Evolutionary conservation across 2,888 invertebrate genomes (phyloP).

Genomic region (Pharmacophagus antenor): DNA sequence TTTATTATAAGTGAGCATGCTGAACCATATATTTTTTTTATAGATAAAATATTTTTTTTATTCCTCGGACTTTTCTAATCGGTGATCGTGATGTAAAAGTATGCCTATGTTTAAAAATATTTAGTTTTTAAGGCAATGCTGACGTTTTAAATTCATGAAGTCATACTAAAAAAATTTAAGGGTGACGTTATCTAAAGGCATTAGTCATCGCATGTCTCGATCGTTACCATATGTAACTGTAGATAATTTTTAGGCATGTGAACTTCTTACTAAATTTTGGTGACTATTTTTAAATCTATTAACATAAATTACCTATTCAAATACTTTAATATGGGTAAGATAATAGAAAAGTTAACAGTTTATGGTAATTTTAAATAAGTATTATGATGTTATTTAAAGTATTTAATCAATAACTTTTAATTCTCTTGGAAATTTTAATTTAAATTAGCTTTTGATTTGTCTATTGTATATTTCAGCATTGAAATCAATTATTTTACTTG

Average conservation of each 20-base stretch:
- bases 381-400: neutral
- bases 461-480: neutral
- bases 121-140: neutral
- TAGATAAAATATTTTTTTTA: neutral
- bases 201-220: conserved; percentile 40
- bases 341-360: too few relatives aligned
- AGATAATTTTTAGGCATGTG: conserved; percentile 44
- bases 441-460: neutral
- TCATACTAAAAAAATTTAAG: conserved; percentile 30
- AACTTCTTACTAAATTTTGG: too few relatives aligned
- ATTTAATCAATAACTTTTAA: too few relatives aligned
- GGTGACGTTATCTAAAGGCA: conserved; percentile 27
- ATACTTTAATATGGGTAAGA: too few relatives aligned
- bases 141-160: neutral
- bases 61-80: neutral
- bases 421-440: too few relatives aligned
- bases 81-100: neutral
- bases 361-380: neutral
- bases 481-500: conserved; percentile 34
- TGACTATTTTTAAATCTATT: neutral
- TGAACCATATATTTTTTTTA: too few relatives aligned
- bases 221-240: conserved; percentile 43
- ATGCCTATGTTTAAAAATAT: neutral
- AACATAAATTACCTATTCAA: neutral
- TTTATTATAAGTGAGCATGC: neutral